Evolutionary conservation across 1,140 invertebrate species (phyloP).

Genomic region (Drosophila nikananu): DNA sequence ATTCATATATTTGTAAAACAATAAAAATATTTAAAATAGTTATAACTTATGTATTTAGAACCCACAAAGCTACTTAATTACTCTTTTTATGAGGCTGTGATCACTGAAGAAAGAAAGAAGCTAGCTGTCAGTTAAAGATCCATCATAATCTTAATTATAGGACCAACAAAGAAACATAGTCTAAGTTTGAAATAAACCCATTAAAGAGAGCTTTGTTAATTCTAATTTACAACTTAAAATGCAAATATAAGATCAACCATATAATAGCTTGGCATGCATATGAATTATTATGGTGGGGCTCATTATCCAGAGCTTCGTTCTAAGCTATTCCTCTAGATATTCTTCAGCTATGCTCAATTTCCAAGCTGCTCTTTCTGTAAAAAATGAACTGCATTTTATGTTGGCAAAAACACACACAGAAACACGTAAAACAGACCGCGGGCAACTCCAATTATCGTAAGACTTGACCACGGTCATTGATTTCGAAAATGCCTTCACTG

Average conservation of each 20-base stretch:
- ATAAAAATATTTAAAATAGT: no score
- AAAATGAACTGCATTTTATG: conserved; percentile 58
- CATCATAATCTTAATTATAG: neutral
- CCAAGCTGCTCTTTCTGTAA: conserved; percentile 23
- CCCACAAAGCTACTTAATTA: neutral
- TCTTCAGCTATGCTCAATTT: conserved; percentile 7
- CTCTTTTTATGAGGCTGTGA: conserved; percentile 7
- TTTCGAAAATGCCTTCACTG: conserved; percentile 73
- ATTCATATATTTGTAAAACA: no score
- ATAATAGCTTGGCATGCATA: conserved; percentile 34
- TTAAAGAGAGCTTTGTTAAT: neutral
- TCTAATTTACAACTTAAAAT: conserved; percentile 19
- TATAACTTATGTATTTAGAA: no score
- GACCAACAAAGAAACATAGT: conserved; percentile 3
- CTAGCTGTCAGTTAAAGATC: neutral
- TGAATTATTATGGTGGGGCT: conserved; percentile 14
- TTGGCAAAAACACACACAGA: conserved; percentile 17
- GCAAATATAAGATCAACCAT: conserved; percentile 30
- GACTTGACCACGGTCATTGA: conserved; percentile 81
- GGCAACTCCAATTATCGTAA: conserved; percentile 65
- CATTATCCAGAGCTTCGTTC: conserved; percentile 11
- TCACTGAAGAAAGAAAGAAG: neutral
- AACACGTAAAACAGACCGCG: conserved; percentile 38
- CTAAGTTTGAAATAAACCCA: neutral
- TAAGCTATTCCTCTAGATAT: conserved; percentile 21